Conservation (phyloP, 2,888 invertebrate species). For the Anodontia alba region DNA sequence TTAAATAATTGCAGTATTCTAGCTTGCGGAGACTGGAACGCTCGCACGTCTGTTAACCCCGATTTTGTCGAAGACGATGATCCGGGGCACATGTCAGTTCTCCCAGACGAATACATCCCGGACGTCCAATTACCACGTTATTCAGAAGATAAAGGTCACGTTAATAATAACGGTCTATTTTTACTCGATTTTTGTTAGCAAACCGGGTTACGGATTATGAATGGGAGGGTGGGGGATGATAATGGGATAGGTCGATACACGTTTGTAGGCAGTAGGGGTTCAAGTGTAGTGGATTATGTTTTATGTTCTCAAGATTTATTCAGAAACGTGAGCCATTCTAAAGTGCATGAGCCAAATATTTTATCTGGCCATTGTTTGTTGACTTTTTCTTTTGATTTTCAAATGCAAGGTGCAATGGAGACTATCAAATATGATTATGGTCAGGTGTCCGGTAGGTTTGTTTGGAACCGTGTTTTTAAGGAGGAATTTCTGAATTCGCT, state of each 20-base stretch:
- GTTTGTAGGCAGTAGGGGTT: constrained; percentile 9
- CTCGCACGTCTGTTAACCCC: background rate
- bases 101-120: constrained; percentile 16
- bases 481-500: too few relatives aligned
- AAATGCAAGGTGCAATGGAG: too few relatives aligned
- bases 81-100: background rate
- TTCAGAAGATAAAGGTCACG: constrained; percentile 22
- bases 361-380: too few relatives aligned
- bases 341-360: too few relatives aligned
- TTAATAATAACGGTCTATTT: constrained; percentile 13
- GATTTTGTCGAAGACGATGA: constrained; percentile 21
- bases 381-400: too few relatives aligned
- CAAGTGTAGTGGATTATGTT: constrained; percentile 18
- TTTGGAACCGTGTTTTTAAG: too few relatives aligned
- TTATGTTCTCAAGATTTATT: too few relatives aligned
- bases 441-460: too few relatives aligned
- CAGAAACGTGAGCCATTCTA: too few relatives aligned
- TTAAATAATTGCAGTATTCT: background rate
- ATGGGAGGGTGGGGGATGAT: constrained; percentile 18
- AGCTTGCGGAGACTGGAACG: constrained; percentile 25
- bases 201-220: constrained; percentile 23
- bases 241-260: constrained; percentile 6
- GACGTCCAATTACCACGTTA: background rate
- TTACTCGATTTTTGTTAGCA: constrained; percentile 30
- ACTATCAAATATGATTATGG: too few relatives aligned